Base-by-base conservation (phyloP, 2,113 vertebrate genomes). In the Onychorhynchus coronatus region DNA sequence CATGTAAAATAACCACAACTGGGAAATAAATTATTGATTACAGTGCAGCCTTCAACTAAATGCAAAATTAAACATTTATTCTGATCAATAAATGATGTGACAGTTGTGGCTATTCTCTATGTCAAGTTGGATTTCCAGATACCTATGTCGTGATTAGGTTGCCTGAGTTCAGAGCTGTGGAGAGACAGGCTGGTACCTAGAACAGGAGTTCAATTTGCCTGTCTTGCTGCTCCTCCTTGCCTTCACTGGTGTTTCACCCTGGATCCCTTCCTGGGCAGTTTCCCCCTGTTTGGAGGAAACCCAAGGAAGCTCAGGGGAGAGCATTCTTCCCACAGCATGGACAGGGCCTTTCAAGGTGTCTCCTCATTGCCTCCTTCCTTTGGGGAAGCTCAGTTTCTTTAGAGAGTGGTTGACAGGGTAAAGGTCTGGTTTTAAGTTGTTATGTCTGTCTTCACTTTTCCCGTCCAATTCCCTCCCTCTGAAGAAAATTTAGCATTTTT, bases 51-150 rank as follows among this genome's bases (percentile, higher is more conserved):
- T 89, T 86, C 70, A 65, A 90, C 85, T 91, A 91, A 90, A 95
- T 82, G 72, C 89, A 95, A 91, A 95, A 96, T 95, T 85, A 97
- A 97, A 94, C 89, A 90, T 93, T 94, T 82, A 97, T 97, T 95
- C 56, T 66, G 89, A 91, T 91, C 87, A 90, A 65, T 95, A 94
- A 97, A 88, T 90, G 81, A 91, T 96, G 80, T 53, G 87, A 46
- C 82, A 47, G 75, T 88, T 67, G 87, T 67, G 85, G 75, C 62
- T 70, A 37, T 88, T 95, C 78, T 81, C 37, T 35, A 4, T 0
- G 0, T 84, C 68, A n/a, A 52, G 72, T 30, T 87, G 55, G 62
- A 84, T 95, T 91, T 94, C 63, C 56, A 6, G 10, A 3, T 30
- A 68, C 35, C 41, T 68, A 11, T 77, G 63, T 85, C 42, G 23